Conservation (phyloP, 1,140 invertebrate genomes). For the Elymnias hypermnestra region DNA sequence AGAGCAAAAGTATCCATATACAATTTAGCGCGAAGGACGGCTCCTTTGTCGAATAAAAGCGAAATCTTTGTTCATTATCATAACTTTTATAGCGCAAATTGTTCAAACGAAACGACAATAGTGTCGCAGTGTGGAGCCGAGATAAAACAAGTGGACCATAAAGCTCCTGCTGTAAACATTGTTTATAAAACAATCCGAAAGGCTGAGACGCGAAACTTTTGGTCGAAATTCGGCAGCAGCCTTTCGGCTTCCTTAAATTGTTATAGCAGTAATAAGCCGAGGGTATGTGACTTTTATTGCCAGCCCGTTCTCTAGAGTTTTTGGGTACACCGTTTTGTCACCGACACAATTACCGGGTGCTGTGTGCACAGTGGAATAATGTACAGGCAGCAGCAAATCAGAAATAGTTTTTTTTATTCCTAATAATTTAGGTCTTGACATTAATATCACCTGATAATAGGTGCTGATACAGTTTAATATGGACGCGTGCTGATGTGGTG, state of each 20-base stretch:
- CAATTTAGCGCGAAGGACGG: constrained; percentile 29
- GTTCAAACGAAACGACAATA: constrained; percentile 49
- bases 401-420: too few species aligned
- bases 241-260: constrained; percentile 70
- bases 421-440: too few species aligned
- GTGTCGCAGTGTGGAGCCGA: constrained; percentile 39
- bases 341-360: constrained; percentile 41
- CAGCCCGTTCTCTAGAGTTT: constrained; percentile 51
- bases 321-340: constrained; percentile 45
- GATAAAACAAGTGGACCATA: constrained; percentile 63
- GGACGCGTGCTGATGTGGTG: too few species aligned
- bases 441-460: too few species aligned
- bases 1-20: constrained; percentile 38
- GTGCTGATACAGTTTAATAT: too few species aligned
- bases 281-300: constrained; percentile 66
- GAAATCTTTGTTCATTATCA: constrained; percentile 40
- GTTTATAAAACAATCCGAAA: constrained; percentile 69
- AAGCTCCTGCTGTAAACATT: constrained; percentile 66
- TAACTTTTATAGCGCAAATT: constrained; percentile 47
- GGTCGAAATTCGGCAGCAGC: constrained; percentile 53
- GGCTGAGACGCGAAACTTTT: constrained; percentile 59
- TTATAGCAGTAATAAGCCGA: constrained; percentile 64
- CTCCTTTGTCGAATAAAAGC: constrained; percentile 35
- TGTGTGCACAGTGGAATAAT: constrained; percentile 17
- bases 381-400: constrained; percentile 1